Evolutionary conservation across 30 jellyfish, hydroid and myxozoan species (phyloP), one percentile per base, ranked within the genome.

Genomic region (Hydra vulgaris): DNA sequence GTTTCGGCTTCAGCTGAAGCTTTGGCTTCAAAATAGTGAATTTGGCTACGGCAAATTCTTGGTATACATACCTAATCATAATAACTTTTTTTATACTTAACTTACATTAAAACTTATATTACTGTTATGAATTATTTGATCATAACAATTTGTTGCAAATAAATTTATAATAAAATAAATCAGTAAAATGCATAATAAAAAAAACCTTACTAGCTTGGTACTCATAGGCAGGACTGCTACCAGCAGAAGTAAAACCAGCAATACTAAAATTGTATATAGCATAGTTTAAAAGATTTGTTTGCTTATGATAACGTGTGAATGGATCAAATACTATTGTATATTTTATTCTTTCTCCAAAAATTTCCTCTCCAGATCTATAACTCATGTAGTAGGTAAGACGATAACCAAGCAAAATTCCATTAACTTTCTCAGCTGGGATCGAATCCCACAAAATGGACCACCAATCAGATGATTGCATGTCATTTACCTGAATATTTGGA

Each of bases 141-240:
- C 8, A 3, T 40, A 40, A 12, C 5, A 40, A 40, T 12, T 40
- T 40, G 61, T 40, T 40, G 5, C 61, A 40, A 3, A 40, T 40
- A n/a, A n/a, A n/a, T n/a, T n/a, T n/a, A n/a, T n/a, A n/a, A n/a
- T n/a, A n/a, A n/a, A n/a, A n/a, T n/a, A n/a, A n/a, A n/a, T n/a
- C n/a, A n/a, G n/a, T n/a, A n/a, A n/a, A n/a, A n/a, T n/a, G n/a
- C n/a, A n/a, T n/a, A n/a, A n/a, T n/a, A n/a, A n/a, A n/a, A 25
- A 75, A 75, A 17, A 12, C 21, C 83, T 23, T 26, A 75, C 83
- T 23, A 75, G 83, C 83, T 26, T 25, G 71, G 24, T 21, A 73
- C 67, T 73, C 79, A 53, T 52, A 54, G 70, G 73, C 56, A 17
- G 85, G 90, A 66, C 86, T 25, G 66, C 53, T 74, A 21, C 86